Conservation (phyloP, 1,140 invertebrate species). For the Tribolium castaneum region DNA sequence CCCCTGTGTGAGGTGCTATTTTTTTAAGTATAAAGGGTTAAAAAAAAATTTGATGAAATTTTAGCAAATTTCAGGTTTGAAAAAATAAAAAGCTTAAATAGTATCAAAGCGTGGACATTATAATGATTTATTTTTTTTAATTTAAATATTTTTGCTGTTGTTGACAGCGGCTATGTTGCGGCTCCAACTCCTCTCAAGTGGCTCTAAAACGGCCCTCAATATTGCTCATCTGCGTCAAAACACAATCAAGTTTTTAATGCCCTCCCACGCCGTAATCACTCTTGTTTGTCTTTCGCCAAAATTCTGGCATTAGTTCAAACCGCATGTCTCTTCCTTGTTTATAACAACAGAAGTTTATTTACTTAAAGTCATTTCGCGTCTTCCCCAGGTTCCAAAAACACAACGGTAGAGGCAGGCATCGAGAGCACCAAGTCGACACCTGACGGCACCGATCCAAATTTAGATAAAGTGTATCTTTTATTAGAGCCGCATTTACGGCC, state of each 20-base stretch:
- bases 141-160: too few relatives aligned
- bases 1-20: too few relatives aligned
- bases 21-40: too few relatives aligned
- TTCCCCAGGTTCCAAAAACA: constrained; percentile 52
- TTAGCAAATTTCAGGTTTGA: too few relatives aligned
- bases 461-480: constrained; percentile 67
- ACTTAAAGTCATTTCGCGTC: background rate
- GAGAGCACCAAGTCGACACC: constrained; percentile 41
- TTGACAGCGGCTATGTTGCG: too few relatives aligned
- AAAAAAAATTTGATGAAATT: too few relatives aligned
- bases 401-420: constrained; percentile 50
- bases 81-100: too few relatives aligned
- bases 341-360: constrained; percentile 24
- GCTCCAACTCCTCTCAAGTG: too few relatives aligned
- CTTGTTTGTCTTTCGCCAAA: constrained; percentile 35
- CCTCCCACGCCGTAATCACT: background rate
- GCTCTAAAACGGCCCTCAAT: background rate
- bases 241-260: constrained; percentile 22
- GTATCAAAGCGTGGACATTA: too few relatives aligned
- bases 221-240: background rate
- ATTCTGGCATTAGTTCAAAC: constrained; percentile 28
- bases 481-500: constrained; percentile 83
- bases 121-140: too few relatives aligned
- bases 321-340: constrained; percentile 29
- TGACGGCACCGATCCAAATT: constrained; percentile 66